Conservation (phyloP, 2,797 vertebrate species). For the Microcaecilia unicolor region DNA sequence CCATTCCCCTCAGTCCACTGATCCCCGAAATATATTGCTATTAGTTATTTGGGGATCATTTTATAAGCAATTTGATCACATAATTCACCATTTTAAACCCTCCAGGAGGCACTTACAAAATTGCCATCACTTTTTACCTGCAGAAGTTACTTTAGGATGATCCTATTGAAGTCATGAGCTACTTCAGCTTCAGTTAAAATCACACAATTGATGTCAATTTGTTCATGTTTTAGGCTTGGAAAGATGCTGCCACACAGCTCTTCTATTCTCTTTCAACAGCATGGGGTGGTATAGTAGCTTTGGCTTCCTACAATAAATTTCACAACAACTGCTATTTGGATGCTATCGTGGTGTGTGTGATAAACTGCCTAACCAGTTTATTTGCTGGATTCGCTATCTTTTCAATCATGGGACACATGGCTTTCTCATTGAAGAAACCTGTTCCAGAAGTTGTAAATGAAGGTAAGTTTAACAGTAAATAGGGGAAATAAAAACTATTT, state of each 20-base stretch:
- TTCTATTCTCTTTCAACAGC: constrained; percentile 83
- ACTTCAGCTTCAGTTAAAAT: too few relatives aligned
- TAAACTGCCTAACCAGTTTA: constrained; percentile 79
- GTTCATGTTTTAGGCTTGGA: constrained; percentile 75
- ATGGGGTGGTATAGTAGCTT: constrained; percentile 77
- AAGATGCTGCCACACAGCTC: constrained; percentile 87
- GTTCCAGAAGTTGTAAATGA: constrained; percentile 78
- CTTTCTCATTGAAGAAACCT: constrained; percentile 60
- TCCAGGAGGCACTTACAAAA: too few relatives aligned
- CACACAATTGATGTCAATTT: too few relatives aligned
- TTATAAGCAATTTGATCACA: too few relatives aligned
- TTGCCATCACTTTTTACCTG: too few relatives aligned
- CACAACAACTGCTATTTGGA: constrained; percentile 86
- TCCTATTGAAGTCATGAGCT: constrained; percentile 4
- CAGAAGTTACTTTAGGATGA: not conserved
- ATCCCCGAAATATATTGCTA: too few relatives aligned
- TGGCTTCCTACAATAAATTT: constrained; percentile 90
- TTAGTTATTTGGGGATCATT: too few relatives aligned
- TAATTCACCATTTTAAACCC: too few relatives aligned
- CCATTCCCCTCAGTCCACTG: too few relatives aligned
- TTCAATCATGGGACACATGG: constrained; percentile 91
- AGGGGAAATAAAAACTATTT: too few relatives aligned
- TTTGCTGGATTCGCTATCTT: constrained; percentile 90
- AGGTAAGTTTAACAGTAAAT: constrained; percentile 65
- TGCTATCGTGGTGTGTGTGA: constrained; percentile 69